A percentile compares a stretch with the other conserved stretches of the same genome.
These are phyloP conservation scores for Cromileptes altivelis DNA, from an alignment of 2,113 vertebrate genomes.

Conservation along the genomic window DNA sequence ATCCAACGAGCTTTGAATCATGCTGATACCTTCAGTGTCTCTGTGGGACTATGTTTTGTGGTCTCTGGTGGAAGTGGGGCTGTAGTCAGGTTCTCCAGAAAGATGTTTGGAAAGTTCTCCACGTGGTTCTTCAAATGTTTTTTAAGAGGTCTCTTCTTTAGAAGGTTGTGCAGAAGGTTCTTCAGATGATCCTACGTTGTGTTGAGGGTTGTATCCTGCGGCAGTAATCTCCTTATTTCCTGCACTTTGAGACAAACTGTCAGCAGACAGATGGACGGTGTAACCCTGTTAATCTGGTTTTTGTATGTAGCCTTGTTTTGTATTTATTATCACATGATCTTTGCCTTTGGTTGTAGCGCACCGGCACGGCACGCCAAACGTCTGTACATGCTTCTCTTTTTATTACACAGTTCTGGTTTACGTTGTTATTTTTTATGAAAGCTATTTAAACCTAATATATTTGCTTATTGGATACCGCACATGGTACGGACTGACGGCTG, in stretches of 20 bases:
- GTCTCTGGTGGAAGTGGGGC: background rate
- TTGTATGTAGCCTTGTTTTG: conserved; percentile 47
- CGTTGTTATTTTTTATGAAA: conserved; percentile 50
- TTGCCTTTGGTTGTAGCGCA: conserved; percentile 44
- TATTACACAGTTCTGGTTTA: background rate
- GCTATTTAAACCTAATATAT: conserved; percentile 73
- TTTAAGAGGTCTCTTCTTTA: background rate
- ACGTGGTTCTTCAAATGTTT: background rate
- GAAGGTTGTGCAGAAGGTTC: conserved; percentile 27
- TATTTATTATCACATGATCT: conserved; percentile 58
- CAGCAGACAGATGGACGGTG: background rate
- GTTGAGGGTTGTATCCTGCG: conserved; percentile 7
- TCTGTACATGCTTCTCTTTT: conserved; percentile 49
- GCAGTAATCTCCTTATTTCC: conserved; percentile 51
- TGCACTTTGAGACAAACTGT: conserved; percentile 73
- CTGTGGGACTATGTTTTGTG: no score
- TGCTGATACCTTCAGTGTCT: background rate
- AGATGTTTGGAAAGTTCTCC: background rate
- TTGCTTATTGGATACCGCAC: conserved; percentile 50
- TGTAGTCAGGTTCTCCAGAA: background rate
- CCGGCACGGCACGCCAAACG: conserved; percentile 38
- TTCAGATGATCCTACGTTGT: background rate
- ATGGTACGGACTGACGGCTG: conserved; percentile 12
- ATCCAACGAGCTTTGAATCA: background rate
- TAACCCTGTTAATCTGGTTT: background rate